phyloP scores from a whole-genome alignment of 2,797 vertebrate species.

The Acipenser oxyrinchus region DNA sequence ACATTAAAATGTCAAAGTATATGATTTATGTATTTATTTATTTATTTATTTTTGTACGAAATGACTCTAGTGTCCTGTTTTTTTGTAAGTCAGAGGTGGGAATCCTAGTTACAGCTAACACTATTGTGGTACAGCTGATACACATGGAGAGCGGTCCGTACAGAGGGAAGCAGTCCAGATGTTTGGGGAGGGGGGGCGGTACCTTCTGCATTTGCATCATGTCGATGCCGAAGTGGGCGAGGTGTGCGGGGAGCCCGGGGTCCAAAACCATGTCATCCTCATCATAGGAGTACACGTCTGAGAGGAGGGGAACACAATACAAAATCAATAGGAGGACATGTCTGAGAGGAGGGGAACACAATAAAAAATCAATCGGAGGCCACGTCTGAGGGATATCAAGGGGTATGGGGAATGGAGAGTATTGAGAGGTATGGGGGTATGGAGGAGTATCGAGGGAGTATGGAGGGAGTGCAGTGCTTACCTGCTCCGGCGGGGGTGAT shows the following conservation, averaged over 20 bases:
- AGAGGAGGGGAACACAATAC: not conserved
- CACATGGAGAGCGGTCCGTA: no score
- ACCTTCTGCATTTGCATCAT: conserved; percentile 99
- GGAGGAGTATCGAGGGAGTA: no score
- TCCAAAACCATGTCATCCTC: conserved; percentile 98
- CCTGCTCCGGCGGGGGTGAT: conserved; percentile 95
- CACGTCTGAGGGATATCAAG: not conserved
- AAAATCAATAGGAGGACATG: not conserved
- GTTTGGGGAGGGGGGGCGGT: conserved; percentile 3
- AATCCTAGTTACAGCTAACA: no score
- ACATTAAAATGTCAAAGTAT: no score
- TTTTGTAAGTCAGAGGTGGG: no score
- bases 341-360: not conserved
- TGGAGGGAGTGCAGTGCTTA: conserved; percentile 32
- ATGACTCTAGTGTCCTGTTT: no score
- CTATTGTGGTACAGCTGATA: no score
- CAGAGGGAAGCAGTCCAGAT: no score
- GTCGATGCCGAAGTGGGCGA: conserved; percentile 92
- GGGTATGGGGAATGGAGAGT: no score
- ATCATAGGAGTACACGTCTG: conserved; percentile 94
- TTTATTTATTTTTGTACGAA: no score
- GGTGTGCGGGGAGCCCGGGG: conserved; percentile 86
- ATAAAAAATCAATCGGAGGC: not conserved
- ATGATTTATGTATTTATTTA: no score
- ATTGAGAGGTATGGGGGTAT: no score